Base-by-base conservation (phyloP, 2,888 invertebrate species). In the Allygus modestus region DNA sequence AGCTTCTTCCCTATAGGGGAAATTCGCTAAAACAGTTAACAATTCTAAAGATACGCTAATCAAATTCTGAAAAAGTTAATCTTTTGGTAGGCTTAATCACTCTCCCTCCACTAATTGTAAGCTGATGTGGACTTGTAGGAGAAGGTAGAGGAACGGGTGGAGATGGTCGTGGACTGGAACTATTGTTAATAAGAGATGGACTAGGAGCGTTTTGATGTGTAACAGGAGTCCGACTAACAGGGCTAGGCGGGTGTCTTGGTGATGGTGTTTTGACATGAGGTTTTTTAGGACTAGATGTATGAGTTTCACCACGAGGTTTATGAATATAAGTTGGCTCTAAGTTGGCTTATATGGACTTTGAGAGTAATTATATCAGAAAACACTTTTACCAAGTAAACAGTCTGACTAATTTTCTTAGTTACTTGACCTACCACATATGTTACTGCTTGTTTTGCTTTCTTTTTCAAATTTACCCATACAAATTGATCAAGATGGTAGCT, bases 291-390 rank as follows among this genome's bases (percentile, higher is more conserved):
- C n/a, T n/a, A n/a, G n/a, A n/a, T n/a, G n/a, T n/a, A n/a, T n/a
- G n/a, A n/a, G n/a, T n/a, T n/a, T n/a, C n/a, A n/a, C n/a, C n/a
- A n/a, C n/a, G n/a, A n/a, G n/a, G n/a, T n/a, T n/a, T n/a, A n/a
- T n/a, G n/a, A n/a, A 37, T 37, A 23, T 58, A 28, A n/a, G n/a
- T n/a, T n/a, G n/a, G n/a, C 75, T 33, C 31, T 28, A 31, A 75
- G 75, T 75, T 75, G 75, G 20, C 31, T 75, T 12, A 75, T 33
- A 75, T 75, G 75, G 15, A 75, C 75, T 33, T 9, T 75, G 37
- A 28, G 75, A 15, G 17, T 28, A n/a, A 33, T 75, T 17, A 28
- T 33, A 37, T 37, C 37, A 7, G 37, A 37, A 2, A n/a, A 37
- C 12, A 28, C 37, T 17, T 23, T 33, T 75, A n/a, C n/a, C n/a